Conservation (phyloP, 2,888 invertebrate species). For the Aelia acuminata region DNA sequence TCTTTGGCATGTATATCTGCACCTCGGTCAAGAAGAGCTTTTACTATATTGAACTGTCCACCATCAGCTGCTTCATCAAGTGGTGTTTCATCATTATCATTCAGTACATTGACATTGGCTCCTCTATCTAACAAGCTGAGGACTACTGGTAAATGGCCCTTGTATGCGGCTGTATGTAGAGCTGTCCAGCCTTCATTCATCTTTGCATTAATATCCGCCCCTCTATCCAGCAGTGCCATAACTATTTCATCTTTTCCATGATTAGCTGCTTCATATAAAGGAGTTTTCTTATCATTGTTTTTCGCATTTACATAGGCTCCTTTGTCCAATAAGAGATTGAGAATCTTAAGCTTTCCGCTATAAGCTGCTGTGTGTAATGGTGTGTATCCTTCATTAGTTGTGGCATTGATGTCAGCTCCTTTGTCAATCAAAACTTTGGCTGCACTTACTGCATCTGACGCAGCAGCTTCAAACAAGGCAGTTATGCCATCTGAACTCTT, state of each 20-base stretch:
- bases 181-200: constrained; percentile 36
- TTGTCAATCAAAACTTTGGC: constrained; percentile 26
- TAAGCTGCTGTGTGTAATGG: constrained; percentile 47
- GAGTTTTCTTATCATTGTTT: not conserved
- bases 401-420: constrained; percentile 52
- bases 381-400: constrained; percentile 33
- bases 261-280: constrained; percentile 20
- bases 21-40: not conserved
- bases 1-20: constrained; percentile 10
- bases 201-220: constrained; percentile 35
- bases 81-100: constrained; percentile 35
- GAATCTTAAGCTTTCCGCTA: not conserved
- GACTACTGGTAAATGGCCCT: constrained; percentile 25
- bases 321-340: constrained; percentile 24
- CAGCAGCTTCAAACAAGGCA: constrained; percentile 4
- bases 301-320: constrained; percentile 37
- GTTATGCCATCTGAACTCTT: constrained; percentile 22
- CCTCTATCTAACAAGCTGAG: not conserved
- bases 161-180: constrained; percentile 32
- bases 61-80: constrained; percentile 31
- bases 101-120: not conserved
- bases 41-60: not conserved
- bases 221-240: not conserved
- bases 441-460: not conserved
- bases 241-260: constrained; percentile 14